Evolutionary conservation across 2,888 invertebrate genomes (phyloP).

Genomic region (Abrostola tripartita): DNA sequence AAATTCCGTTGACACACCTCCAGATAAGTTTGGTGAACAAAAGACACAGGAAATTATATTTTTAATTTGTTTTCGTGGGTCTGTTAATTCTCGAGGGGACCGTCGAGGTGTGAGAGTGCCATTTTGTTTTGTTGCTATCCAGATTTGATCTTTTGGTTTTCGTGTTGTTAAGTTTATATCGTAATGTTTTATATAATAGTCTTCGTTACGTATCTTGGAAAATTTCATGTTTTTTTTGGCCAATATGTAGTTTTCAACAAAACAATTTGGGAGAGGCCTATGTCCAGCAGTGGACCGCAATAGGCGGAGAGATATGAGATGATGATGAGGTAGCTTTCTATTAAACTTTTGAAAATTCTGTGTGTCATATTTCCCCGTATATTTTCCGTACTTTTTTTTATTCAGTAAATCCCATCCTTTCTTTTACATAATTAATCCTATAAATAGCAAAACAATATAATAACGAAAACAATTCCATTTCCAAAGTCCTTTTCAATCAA

Average conservation of each 20-base stretch:
- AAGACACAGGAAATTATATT: conserved; percentile 19
- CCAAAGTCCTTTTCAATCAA: background rate
- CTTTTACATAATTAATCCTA: background rate
- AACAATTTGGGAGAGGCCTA: no score
- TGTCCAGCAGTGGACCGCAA: no score
- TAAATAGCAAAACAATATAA: background rate
- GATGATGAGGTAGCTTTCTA: no score
- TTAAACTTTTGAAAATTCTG: no score
- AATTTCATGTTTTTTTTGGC: no score
- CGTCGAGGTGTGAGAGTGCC: background rate
- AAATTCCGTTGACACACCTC: conserved; percentile 34
- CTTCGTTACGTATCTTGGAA: no score
- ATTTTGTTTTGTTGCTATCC: background rate
- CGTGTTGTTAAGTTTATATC: background rate
- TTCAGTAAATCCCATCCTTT: no score
- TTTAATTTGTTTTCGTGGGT: conserved; percentile 20
- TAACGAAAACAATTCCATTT: background rate
- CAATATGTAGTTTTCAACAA: no score
- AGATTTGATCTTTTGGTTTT: background rate
- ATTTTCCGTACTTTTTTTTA: no score
- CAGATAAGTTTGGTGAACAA: conserved; percentile 45
- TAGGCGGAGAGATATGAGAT: no score
- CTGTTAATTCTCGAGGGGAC: background rate
- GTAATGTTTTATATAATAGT: background rate
- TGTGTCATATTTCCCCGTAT: no score